Evolutionary conservation across 2,888 invertebrate species (phyloP).

Genomic region (Exephanes ischioxanthus): DNA sequence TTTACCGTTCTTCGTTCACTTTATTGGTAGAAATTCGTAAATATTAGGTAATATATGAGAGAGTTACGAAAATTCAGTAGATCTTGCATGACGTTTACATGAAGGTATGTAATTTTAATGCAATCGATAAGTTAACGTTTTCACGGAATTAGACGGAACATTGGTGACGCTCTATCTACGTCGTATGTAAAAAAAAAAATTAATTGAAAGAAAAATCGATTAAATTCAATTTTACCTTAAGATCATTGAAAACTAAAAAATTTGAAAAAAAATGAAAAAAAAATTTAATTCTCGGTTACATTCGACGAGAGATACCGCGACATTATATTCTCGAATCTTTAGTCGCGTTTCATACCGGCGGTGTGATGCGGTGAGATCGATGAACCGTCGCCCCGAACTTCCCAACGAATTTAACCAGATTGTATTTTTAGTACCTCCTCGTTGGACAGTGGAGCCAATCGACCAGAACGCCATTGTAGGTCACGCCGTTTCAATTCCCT

Average conservation of each 20-base stretch:
- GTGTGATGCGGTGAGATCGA: slow-evolving; percentile 58
- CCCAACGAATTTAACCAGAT: slow-evolving; percentile 74
- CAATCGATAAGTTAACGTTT: slow-evolving; percentile 30
- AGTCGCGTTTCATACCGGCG: slow-evolving; percentile 42
- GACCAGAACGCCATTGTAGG: slow-evolving; percentile 91
- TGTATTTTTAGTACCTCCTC: slow-evolving; percentile 89
- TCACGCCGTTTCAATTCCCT: slow-evolving; percentile 89
- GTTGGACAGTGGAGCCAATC: slow-evolving; percentile 90
- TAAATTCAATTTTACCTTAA: background rate
- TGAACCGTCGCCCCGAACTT: slow-evolving; percentile 54
- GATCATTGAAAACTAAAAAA: background rate
- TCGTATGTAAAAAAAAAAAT: background rate
- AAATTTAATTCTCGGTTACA: background rate
- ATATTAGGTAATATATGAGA: slow-evolving; percentile 50
- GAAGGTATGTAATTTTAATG: slow-evolving; percentile 50
- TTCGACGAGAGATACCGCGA: slow-evolving; percentile 30
- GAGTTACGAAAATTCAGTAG: slow-evolving; percentile 58
- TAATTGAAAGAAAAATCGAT: background rate
- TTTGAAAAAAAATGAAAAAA: background rate
- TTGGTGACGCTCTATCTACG: slow-evolving; percentile 33
- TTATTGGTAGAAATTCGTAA: slow-evolving; percentile 56
- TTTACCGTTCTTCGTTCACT: slow-evolving; percentile 55
- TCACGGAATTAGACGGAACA: slow-evolving; percentile 6
- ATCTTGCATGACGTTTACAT: slow-evolving; percentile 55
- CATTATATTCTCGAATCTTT: slow-evolving; percentile 53